Conservation (phyloP, 2,888 invertebrate genomes). For the Pyrocoelia pectoralis region DNA sequence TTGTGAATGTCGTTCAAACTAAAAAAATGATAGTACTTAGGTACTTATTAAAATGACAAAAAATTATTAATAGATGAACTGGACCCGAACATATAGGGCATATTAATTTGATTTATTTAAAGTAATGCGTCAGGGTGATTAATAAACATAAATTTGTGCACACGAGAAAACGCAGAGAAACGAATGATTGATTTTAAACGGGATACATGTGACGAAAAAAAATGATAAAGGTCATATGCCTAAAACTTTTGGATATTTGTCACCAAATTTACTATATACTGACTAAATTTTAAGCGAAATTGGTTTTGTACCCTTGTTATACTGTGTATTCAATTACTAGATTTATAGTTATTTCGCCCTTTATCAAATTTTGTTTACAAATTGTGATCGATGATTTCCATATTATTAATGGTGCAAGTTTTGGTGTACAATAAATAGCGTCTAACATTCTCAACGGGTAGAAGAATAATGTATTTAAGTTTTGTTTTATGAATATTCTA, state of each 20-base stretch:
- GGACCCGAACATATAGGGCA: no score
- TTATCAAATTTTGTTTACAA: neutral
- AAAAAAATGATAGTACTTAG: no score
- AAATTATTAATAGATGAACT: no score
- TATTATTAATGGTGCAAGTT: no score
- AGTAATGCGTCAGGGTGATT: no score
- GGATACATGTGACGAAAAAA: neutral
- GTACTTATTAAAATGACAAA: no score
- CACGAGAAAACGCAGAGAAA: no score
- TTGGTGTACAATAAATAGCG: no score
- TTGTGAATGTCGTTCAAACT: no score
- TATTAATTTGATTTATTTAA: no score
- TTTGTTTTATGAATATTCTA: slow-evolving; percentile 11
- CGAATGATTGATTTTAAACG: neutral
- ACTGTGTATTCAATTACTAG: neutral
- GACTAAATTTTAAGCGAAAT: slow-evolving; percentile 2
- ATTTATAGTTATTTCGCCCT: neutral
- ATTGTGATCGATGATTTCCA: neutral
- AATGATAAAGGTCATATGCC: neutral
- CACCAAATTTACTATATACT: neutral
- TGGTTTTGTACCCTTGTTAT: neutral
- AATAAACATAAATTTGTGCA: no score
- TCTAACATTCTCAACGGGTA: no score
- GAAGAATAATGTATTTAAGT: neutral
- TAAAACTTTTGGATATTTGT: neutral